Conservation (phyloP, 1,140 invertebrate species). For the Micrasema longulum region DNA sequence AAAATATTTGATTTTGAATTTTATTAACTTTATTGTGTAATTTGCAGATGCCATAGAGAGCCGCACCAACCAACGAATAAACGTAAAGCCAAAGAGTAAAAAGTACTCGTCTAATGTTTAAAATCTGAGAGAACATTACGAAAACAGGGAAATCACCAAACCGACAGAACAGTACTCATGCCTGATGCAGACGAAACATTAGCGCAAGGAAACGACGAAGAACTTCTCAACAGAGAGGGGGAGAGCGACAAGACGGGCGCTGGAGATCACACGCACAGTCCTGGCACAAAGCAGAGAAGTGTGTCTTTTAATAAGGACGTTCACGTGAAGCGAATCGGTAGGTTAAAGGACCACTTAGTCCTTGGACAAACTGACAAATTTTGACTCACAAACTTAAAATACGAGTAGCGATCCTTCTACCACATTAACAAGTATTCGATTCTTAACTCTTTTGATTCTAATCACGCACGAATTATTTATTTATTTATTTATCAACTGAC, state of each 20-base stretch:
- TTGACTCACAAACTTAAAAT: too few species aligned
- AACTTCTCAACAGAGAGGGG: background rate
- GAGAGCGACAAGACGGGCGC: background rate
- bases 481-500: too few species aligned
- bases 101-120: background rate
- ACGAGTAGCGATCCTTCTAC: too few species aligned
- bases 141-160: constrained; percentile 12
- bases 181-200: constrained; percentile 17
- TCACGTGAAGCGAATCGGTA: constrained; percentile 88
- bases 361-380: too few species aligned
- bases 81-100: background rate
- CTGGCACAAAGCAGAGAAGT: constrained; percentile 59
- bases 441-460: too few species aligned
- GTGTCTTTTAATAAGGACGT: constrained; percentile 92
- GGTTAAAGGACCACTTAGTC: too few species aligned
- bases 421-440: too few species aligned
- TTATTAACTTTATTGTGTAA: background rate
- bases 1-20: too few species aligned
- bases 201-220: constrained; percentile 4
- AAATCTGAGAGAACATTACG: background rate
- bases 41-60: constrained; percentile 13
- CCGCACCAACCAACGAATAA: background rate
- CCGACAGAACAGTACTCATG: constrained; percentile 25
- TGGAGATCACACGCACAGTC: background rate
- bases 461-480: too few species aligned